phyloP scores from a whole-genome alignment of 2,888 invertebrate species.

The Apotomis betuletana region DNA sequence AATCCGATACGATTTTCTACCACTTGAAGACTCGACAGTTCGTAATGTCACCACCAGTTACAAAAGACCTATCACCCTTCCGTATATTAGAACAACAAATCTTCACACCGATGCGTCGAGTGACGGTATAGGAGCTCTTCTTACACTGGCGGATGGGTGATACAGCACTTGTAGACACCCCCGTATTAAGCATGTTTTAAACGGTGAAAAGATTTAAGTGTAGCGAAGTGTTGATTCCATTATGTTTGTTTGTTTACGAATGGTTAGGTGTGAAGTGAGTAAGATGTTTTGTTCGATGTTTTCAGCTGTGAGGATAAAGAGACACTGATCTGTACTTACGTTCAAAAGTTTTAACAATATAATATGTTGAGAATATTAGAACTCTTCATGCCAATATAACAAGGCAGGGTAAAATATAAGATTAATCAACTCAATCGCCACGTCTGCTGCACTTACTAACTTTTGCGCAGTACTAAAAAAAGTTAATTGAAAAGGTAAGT shows the following conservation, averaged over 20 bases:
- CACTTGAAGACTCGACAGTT: constrained; percentile 70
- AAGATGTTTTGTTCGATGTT: constrained; percentile 13
- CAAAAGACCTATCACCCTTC: constrained; percentile 40
- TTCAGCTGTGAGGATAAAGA: not conserved
- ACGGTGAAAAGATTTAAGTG: constrained; percentile 60
- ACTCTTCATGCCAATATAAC: too few relatives aligned
- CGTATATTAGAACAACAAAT: not conserved
- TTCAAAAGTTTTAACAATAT: too few relatives aligned
- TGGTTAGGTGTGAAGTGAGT: constrained; percentile 13
- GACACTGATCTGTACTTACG: too few relatives aligned
- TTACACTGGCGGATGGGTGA: constrained; percentile 53
- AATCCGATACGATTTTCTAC: constrained; percentile 73
- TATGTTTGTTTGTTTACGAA: constrained; percentile 36
- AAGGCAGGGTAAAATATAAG: too few relatives aligned
- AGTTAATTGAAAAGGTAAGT: too few relatives aligned
- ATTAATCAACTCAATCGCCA: too few relatives aligned
- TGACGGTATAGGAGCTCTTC: constrained; percentile 41
- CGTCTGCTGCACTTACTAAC: too few relatives aligned
- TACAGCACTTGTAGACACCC: constrained; percentile 58
- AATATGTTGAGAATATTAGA: too few relatives aligned
- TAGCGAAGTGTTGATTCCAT: constrained; percentile 38
- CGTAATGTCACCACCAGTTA: constrained; percentile 55
- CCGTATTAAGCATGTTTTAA: constrained; percentile 58
- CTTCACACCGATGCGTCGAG: not conserved
- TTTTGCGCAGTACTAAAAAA: too few relatives aligned